Base-by-base conservation (phyloP, 2,888 invertebrate genomes). In the Tetranychus truncatus region DNA sequence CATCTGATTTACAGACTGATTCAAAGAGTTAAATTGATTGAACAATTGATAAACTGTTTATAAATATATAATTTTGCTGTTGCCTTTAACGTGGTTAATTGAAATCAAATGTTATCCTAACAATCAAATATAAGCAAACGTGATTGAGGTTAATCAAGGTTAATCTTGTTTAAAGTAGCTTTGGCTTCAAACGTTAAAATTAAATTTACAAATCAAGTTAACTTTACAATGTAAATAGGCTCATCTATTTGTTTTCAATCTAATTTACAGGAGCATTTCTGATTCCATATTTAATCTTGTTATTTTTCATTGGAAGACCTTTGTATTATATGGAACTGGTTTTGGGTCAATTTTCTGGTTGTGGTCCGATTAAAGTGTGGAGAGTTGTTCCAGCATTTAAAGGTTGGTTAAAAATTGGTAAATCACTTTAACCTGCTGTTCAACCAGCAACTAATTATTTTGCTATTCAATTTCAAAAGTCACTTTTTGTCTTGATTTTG, bases 341-440 rank as follows among this genome's bases (percentile, higher is more conserved):
- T 71, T 83, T 91, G 24, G 92, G 91, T 1, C 91, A 92, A 81
- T 92, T 88, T 81, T 86, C 89, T 1, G 89, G 89, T 3, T 81
- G 89, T 0, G 91, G 91, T 0, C 90, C 91, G 0, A 88, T 91
- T 78, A 88, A 89, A 24, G 86, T 91, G 78, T 92, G 91, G 84
- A 88, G 88, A 79, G 87, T 91, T 80, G 88, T 87, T 75, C 92
- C 92, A 1, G 87, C 89, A 0, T 87, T 92, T 82, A 89, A 89
- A 87, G 91, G 91, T 90, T 81, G 78, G 78, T 71, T n/a, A 45
- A 24, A 15, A 74, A 24, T 21, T 71, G 34, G 21, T 21, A 24
- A 44, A 71, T 34, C 34, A 34, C 34, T 34, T 69, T 4, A 69
- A 9, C 21, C 8, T 18, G 11, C n/a, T 20, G 34, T 69, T 24